Evolutionary conservation across 2,113 vertebrate species (phyloP).

Genomic region (Notarius lentiginosus): DNA sequence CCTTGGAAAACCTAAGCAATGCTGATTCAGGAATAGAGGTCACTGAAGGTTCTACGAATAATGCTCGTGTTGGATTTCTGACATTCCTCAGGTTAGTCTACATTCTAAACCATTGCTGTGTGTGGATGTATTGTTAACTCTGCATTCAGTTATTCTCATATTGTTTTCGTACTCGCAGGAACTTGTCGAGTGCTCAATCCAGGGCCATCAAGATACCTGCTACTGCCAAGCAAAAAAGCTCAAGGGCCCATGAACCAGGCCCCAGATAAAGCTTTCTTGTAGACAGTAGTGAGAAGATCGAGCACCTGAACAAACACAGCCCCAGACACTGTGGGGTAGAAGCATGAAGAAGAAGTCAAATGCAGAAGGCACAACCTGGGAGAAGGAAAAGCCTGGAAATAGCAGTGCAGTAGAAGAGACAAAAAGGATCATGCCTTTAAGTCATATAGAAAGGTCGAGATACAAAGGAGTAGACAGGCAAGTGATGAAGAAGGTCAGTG

Average conservation of each 20-base stretch:
- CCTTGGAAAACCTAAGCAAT: background rate
- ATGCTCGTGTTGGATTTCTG: conserved; percentile 37
- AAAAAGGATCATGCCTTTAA: background rate
- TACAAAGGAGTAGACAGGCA: background rate
- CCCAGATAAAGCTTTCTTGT: conserved; percentile 47
- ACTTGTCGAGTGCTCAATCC: conserved; percentile 36
- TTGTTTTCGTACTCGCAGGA: conserved; percentile 35
- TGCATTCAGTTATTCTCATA: background rate
- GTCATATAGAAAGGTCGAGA: background rate
- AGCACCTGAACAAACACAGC: conserved; percentile 65
- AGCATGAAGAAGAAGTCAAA: conserved; percentile 35
- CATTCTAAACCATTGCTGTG: background rate
- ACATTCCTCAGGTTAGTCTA: conserved; percentile 62
- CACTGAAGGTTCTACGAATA: conserved; percentile 23
- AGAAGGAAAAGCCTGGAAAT: conserved; percentile 40
- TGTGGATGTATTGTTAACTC: background rate
- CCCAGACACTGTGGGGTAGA: conserved; percentile 47
- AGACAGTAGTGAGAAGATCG: conserved; percentile 43
- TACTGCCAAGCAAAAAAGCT: conserved; percentile 9
- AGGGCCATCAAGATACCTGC: conserved; percentile 12
- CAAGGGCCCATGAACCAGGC: conserved; percentile 5
- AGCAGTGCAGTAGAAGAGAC: conserved; percentile 35
- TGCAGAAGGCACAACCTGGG: conserved; percentile 18
- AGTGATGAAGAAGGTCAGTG: background rate
- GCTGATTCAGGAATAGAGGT: conserved; percentile 18